phyloP scores from a whole-genome alignment of 2,888 invertebrate species.

The Polietes domitor region DNA sequence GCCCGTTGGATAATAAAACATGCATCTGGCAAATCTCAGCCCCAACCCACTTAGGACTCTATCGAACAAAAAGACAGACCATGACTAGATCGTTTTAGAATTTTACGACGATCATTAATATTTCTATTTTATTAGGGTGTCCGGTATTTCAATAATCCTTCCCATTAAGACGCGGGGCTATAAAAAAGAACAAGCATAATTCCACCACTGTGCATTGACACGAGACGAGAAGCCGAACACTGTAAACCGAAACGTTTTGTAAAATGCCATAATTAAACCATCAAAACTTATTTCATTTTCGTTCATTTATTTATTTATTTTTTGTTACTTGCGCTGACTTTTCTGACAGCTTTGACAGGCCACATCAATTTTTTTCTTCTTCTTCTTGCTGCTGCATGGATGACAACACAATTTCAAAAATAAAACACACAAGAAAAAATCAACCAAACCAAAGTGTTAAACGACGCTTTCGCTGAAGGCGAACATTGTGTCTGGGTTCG shows the following conservation, averaged over 20 bases:
- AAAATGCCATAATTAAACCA: conserved; percentile 29
- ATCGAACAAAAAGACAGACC: too few species aligned
- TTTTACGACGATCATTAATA: too few species aligned
- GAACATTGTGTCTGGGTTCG: background rate
- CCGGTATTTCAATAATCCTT: too few species aligned
- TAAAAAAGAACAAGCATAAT: too few species aligned
- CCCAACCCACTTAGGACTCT: too few species aligned
- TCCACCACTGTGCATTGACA: background rate
- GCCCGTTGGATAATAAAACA: too few species aligned
- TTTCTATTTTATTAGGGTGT: too few species aligned
- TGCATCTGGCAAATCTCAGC: too few species aligned
- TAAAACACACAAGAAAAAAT: background rate
- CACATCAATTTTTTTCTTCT: conserved; percentile 5
- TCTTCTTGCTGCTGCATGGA: background rate
- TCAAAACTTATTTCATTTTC: conserved; percentile 6
- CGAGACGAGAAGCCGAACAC: background rate
- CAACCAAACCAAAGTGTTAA: conserved; percentile 18
- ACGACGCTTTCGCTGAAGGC: conserved; percentile 2
- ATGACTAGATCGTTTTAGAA: too few species aligned
- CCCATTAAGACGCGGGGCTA: too few species aligned
- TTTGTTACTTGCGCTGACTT: conserved; percentile 13
- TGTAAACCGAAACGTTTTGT: conserved; percentile 5
- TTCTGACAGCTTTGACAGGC: conserved; percentile 38
- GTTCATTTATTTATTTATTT: too few species aligned
- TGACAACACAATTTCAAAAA: background rate